Percentiles rank a stretch among this genome's conserved stretches.
These are phyloP conservation scores for Drosophila meridionalis DNA, from an alignment of 2,888 invertebrate species.

Conservation along the genomic window DNA sequence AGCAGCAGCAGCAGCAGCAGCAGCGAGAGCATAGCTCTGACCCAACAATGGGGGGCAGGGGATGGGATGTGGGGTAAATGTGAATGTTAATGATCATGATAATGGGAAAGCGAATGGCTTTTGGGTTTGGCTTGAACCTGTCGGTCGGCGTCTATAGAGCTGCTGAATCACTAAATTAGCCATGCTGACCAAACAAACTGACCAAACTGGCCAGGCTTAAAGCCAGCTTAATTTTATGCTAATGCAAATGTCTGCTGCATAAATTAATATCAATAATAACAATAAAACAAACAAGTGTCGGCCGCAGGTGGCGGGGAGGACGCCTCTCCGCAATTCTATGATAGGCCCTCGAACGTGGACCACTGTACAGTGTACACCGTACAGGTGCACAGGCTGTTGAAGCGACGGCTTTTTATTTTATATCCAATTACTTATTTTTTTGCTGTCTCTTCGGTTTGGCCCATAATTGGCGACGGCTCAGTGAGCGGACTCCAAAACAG, in stretches of 20 bases:
- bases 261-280: constrained; percentile 72
- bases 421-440: background rate
- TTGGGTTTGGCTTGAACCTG: constrained; percentile 53
- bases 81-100: constrained; percentile 56
- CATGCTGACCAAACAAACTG: constrained; percentile 18
- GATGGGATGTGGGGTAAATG: background rate
- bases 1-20: constrained; percentile 51
- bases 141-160: constrained; percentile 41
- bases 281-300: constrained; percentile 44
- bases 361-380: background rate
- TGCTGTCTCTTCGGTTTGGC: background rate
- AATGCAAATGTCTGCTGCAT: constrained; percentile 74
- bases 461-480: constrained; percentile 5
- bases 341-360: constrained; percentile 45
- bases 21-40: constrained; percentile 5
- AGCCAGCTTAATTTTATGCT: constrained; percentile 67
- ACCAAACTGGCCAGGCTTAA: constrained; percentile 25
- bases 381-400: constrained; percentile 37
- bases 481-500: background rate
- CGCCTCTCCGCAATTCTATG: constrained; percentile 20
- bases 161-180: constrained; percentile 52
- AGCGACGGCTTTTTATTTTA: constrained; percentile 13
- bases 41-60: background rate
- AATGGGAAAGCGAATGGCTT: constrained; percentile 53
- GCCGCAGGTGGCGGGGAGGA: constrained; percentile 1